Conservation (phyloP, 2,113 vertebrate species). For the Urocolius indicus region DNA sequence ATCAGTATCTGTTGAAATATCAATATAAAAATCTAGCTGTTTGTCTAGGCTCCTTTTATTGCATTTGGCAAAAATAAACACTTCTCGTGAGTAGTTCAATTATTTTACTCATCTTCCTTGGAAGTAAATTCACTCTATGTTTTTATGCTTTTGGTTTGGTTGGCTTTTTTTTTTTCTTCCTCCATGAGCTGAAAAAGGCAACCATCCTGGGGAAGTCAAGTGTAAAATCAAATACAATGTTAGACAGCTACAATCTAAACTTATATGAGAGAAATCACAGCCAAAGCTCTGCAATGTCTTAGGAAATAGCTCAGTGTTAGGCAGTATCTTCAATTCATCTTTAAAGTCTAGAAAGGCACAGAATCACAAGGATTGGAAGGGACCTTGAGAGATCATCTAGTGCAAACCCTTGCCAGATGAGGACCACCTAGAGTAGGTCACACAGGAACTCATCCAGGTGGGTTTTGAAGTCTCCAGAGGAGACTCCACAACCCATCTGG, state of each 20-base stretch:
- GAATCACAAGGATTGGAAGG: not conserved
- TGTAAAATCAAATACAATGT: not conserved
- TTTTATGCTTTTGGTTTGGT: no score
- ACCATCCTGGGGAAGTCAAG: not conserved
- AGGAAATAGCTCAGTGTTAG: not conserved
- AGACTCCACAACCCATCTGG: no score
- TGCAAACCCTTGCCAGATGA: no score
- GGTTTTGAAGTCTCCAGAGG: no score
- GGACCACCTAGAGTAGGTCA: no score
- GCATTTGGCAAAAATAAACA: not conserved
- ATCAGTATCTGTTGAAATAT: not conserved
- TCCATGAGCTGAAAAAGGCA: not conserved
- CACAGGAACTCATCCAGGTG: no score
- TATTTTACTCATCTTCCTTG: not conserved
- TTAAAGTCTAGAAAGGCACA: not conserved
- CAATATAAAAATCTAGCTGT: not conserved
- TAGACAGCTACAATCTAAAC: not conserved
- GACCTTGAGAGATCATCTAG: no score
- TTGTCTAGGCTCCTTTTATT: not conserved
- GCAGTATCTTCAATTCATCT: not conserved
- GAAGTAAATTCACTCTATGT: not conserved
- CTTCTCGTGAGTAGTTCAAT: not conserved
- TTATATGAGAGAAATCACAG: not conserved
- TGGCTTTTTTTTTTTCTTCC: not conserved
- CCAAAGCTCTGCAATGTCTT: not conserved